phyloP scores from a whole-genome alignment of 2,797 vertebrate genomes.

The Meda fulgida region DNA sequence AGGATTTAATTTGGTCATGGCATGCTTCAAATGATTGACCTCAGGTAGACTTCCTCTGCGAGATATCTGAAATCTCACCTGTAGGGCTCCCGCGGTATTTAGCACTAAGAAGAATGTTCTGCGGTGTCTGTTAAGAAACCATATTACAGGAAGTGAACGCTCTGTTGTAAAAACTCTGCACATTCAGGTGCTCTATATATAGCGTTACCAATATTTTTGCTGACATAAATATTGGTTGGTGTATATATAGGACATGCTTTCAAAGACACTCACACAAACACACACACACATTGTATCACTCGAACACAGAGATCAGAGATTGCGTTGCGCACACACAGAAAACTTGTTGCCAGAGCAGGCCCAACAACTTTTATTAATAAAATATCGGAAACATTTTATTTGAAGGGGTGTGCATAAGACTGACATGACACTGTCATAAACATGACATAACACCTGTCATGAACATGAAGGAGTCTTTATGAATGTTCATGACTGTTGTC shows the following conservation, averaged over 20 bases:
- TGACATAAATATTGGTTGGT: not conserved
- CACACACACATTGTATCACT: not conserved
- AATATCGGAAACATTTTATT: no score
- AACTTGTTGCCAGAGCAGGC: not conserved
- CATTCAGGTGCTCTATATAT: not conserved
- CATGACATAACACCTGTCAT: no score
- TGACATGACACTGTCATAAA: no score
- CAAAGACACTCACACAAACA: not conserved
- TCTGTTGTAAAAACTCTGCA: not conserved
- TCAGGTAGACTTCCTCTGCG: conserved; percentile 34
- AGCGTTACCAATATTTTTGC: not conserved
- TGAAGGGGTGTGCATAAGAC: no score
- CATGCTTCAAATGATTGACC: conserved; percentile 55
- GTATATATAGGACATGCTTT: not conserved
- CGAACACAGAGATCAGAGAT: not conserved
- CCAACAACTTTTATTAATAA: no score
- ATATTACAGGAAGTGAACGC: not conserved
- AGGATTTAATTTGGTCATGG: conserved; percentile 68
- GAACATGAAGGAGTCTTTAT: no score
- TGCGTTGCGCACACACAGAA: not conserved
- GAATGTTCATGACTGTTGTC: no score
- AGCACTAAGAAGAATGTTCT: not conserved
- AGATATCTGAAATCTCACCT: conserved; percentile 51
- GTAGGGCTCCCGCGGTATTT: not conserved
- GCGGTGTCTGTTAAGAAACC: not conserved